Conservation (phyloP, 2,888 invertebrate genomes). For the Rosalia funebris region DNA sequence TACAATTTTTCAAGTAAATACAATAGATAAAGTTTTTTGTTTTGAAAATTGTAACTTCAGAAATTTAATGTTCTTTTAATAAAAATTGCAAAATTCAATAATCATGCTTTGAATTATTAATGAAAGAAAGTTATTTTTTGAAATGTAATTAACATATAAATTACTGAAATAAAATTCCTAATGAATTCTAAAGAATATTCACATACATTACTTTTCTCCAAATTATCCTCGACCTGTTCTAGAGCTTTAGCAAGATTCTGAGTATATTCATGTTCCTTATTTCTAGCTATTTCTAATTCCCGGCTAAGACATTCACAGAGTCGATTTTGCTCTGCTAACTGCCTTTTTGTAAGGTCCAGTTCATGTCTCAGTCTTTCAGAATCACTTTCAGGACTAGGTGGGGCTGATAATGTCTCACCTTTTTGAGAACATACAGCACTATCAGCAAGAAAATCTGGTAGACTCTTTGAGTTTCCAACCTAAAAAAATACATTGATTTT, state of each 20-base stretch:
- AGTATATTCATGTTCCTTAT: conserved; percentile 67
- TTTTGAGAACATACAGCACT: conserved; percentile 68
- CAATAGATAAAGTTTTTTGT: too few species aligned
- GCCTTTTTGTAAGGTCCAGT: conserved; percentile 67
- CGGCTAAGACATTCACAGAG: conserved; percentile 68
- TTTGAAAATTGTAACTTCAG: too few species aligned
- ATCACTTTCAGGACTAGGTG: conserved; percentile 57
- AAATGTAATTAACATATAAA: too few species aligned
- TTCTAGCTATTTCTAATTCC: conserved; percentile 66
- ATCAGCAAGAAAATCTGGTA: conserved; percentile 79
- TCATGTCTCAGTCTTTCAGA: conserved; percentile 68
- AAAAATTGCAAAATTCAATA: too few species aligned
- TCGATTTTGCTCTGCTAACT: conserved; percentile 66
- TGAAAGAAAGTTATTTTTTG: too few species aligned
- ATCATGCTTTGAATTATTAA: too few species aligned
- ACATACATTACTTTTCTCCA: conserved; percentile 69
- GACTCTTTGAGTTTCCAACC: conserved; percentile 67
- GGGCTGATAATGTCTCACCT: conserved; percentile 45
- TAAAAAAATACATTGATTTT: conserved; percentile 47
- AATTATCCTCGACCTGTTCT: conserved; percentile 70
- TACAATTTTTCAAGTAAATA: too few species aligned
- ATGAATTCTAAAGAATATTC: too few species aligned
- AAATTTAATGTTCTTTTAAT: too few species aligned
- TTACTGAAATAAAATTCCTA: too few species aligned
- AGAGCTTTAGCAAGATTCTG: conserved; percentile 68